Conservation (phyloP, 2,888 invertebrate species). For the Ophion ventricosus region DNA sequence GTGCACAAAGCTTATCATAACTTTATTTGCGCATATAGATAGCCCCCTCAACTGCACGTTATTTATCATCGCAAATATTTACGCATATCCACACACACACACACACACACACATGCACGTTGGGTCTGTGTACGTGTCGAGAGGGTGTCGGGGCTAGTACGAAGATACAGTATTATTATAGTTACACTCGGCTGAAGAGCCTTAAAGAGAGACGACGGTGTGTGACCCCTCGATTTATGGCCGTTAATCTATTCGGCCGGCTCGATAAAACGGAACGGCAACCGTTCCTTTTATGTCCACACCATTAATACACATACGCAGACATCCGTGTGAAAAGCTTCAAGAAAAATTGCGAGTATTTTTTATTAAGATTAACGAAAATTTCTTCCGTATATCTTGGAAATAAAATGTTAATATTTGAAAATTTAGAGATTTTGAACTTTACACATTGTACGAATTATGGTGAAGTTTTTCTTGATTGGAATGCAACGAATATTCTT, state of each 20-base stretch:
- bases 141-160: slow-evolving; percentile 28
- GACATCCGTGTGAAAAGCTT: slow-evolving; percentile 40
- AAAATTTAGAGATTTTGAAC: no score
- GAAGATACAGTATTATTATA: slow-evolving; percentile 45
- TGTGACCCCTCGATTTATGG: slow-evolving; percentile 71
- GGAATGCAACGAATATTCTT: no score
- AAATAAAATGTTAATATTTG: no score
- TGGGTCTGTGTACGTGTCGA: background rate
- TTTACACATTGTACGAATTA: no score
- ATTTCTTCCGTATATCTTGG: no score
- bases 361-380: no score
- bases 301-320: background rate
- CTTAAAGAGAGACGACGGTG: slow-evolving; percentile 70
- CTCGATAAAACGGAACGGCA: slow-evolving; percentile 71
- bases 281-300: slow-evolving; percentile 9
- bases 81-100: background rate
- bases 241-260: slow-evolving; percentile 76
- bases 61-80: slow-evolving; percentile 24
- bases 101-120: background rate
- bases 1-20: slow-evolving; percentile 23
- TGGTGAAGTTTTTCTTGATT: no score
- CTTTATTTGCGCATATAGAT: slow-evolving; percentile 13
- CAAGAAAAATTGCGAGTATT: no score
- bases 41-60: slow-evolving; percentile 5
- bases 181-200: slow-evolving; percentile 61